A percentile compares a stretch with the other conserved stretches of the same genome.
These are phyloP conservation scores for Lithophane socia DNA, from an alignment of 2,888 invertebrate genomes.

Conservation along the genomic window DNA sequence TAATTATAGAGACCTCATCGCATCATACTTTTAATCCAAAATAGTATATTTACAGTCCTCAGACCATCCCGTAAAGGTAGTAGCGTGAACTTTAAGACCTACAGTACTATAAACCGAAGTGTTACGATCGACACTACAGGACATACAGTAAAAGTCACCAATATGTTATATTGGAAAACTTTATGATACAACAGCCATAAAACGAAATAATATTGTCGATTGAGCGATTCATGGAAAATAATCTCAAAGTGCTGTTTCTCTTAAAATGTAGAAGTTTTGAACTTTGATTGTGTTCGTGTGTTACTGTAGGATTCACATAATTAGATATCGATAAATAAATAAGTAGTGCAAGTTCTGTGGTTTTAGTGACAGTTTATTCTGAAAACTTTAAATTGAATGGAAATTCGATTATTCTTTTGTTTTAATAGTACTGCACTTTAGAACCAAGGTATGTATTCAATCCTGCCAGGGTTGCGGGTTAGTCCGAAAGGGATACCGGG, in stretches of 20 bases:
- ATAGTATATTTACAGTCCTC: neutral
- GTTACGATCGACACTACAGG: slow-evolving; percentile 44
- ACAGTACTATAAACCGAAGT: slow-evolving; percentile 50
- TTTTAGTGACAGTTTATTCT: neutral
- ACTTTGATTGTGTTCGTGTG: slow-evolving; percentile 11
- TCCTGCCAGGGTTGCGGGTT: no score
- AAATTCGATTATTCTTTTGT: neutral
- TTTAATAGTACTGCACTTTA: neutral
- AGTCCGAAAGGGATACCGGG: no score
- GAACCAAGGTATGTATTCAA: neutral
- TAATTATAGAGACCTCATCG: no score
- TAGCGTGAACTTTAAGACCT: slow-evolving; percentile 41
- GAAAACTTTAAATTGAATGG: neutral
- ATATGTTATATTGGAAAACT: slow-evolving; percentile 58
- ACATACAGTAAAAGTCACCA: slow-evolving; percentile 47
- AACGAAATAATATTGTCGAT: slow-evolving; percentile 41
- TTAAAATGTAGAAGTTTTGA: slow-evolving; percentile 15
- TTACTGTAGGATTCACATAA: neutral
- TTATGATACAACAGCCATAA: slow-evolving; percentile 59
- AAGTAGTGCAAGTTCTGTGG: neutral
- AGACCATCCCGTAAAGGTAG: slow-evolving; percentile 7
- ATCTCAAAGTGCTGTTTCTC: slow-evolving; percentile 31
- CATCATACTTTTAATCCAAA: slow-evolving; percentile 1
- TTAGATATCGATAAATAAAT: no score
- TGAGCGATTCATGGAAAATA: slow-evolving; percentile 45